A percentile compares a stretch with the other conserved stretches of the same genome.
Conservation (phyloP, 1,140 invertebrate species). For the Neomicropteryx cornuta region DNA sequence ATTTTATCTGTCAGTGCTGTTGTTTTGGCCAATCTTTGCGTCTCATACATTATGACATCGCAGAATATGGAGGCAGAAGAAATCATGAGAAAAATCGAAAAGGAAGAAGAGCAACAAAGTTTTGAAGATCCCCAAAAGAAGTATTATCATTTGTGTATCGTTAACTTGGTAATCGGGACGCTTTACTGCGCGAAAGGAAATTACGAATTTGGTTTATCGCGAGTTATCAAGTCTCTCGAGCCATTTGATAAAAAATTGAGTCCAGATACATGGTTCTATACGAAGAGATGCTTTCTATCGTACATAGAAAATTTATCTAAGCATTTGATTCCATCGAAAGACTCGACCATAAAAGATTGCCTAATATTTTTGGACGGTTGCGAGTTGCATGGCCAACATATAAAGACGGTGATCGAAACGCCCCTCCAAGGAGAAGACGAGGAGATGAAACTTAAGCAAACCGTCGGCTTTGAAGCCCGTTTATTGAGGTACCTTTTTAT, state of each 20-base stretch:
- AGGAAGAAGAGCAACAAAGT: slow-evolving; percentile 88
- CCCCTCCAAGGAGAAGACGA: slow-evolving; percentile 65
- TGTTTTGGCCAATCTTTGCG: slow-evolving; percentile 95
- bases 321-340: slow-evolving; percentile 81
- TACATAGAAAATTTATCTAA: slow-evolving; percentile 87
- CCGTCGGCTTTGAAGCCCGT: slow-evolving; percentile 86
- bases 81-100: slow-evolving; percentile 96
- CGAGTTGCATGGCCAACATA: slow-evolving; percentile 75
- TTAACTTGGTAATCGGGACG: slow-evolving; percentile 98
- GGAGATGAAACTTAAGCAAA: slow-evolving; percentile 71
- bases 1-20: slow-evolving; percentile 93
- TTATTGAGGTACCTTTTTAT: slow-evolving; percentile 75
- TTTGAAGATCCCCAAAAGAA: slow-evolving; percentile 93
- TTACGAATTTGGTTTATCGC: slow-evolving; percentile 97
- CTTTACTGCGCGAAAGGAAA: slow-evolving; percentile 98
- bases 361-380: slow-evolving; percentile 89
- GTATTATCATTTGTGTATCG: slow-evolving; percentile 94
- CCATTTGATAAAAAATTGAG: slow-evolving; percentile 93
- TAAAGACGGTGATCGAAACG: slow-evolving; percentile 73
- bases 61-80: slow-evolving; percentile 99
- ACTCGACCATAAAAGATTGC: slow-evolving; percentile 82
- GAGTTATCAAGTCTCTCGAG: slow-evolving; percentile 93
- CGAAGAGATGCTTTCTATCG: slow-evolving; percentile 89
- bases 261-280: slow-evolving; percentile 96
- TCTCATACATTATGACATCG: slow-evolving; percentile 98